A percentile compares a stretch with the other conserved stretches of the same genome.
These are phyloP conservation scores for Chesias legatella DNA, from an alignment of 2,888 invertebrate species.

Conservation along the genomic window DNA sequence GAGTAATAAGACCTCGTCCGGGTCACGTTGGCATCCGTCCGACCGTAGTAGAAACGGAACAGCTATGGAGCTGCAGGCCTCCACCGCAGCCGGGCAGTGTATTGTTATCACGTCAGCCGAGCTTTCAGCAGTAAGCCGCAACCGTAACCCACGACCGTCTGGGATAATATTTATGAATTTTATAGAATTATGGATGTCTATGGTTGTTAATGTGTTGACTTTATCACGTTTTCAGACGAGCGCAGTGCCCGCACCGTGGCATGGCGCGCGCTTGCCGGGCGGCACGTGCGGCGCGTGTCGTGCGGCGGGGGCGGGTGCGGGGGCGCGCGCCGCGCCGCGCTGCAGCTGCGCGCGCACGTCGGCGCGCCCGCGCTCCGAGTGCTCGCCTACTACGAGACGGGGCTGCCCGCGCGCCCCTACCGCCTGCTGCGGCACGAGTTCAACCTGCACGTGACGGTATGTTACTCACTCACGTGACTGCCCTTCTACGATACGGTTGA, in stretches of 20 bases:
- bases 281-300: conserved; percentile 39
- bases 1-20: too few relatives aligned
- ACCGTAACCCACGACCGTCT: too few relatives aligned
- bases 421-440: conserved; percentile 64
- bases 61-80: too few relatives aligned
- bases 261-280: conserved; percentile 41
- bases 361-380: conserved; percentile 42
- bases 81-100: too few relatives aligned
- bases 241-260: conserved; percentile 50
- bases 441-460: conserved; percentile 49
- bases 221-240: conserved; percentile 61
- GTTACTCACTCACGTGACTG: too few relatives aligned
- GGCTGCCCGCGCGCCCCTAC: conserved; percentile 41
- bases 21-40: too few relatives aligned
- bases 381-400: conserved; percentile 65
- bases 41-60: too few relatives aligned
- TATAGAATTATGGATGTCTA: not conserved
- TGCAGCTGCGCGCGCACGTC: conserved; percentile 52
- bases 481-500: too few relatives aligned
- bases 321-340: conserved; percentile 28
- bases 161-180: too few relatives aligned
- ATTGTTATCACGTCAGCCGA: too few relatives aligned
- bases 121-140: too few relatives aligned
- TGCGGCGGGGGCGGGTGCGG: conserved; percentile 31
- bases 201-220: not conserved